Evolutionary conservation across 2,797 vertebrate species (phyloP).

Genomic region (Bradypus variegatus): DNA sequence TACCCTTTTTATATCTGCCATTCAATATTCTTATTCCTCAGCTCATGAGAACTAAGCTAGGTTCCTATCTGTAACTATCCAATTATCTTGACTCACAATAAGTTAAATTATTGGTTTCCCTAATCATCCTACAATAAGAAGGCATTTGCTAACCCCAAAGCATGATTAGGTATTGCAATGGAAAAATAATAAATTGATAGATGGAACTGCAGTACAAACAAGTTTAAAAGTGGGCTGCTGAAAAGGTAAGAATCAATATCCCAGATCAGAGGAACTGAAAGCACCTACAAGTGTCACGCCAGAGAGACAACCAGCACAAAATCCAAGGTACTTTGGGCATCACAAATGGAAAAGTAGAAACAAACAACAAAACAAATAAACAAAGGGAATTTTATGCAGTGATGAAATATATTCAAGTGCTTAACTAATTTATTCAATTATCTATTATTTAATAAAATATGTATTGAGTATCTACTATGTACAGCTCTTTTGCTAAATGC

Average conservation of each 20-base stretch:
- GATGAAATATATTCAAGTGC: background rate
- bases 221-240: background rate
- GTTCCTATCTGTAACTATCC: background rate
- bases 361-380: background rate
- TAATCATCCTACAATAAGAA: background rate
- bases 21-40: background rate
- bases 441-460: background rate
- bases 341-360: background rate
- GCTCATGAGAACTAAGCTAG: background rate
- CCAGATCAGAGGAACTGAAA: background rate
- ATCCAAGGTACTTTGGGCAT: background rate
- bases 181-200: background rate
- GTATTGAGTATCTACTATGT: background rate
- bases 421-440: background rate
- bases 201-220: background rate
- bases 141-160: background rate
- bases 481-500: background rate
- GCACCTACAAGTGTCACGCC: background rate
- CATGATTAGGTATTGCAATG: background rate
- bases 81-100: background rate
- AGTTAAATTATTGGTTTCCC: background rate
- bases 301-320: background rate
- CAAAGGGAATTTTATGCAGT: background rate
- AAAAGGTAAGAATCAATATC: background rate
- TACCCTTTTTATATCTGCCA: background rate